phyloP scores from a whole-genome alignment of 2,113 vertebrate genomes.

The Anthoscopus minutus region DNA sequence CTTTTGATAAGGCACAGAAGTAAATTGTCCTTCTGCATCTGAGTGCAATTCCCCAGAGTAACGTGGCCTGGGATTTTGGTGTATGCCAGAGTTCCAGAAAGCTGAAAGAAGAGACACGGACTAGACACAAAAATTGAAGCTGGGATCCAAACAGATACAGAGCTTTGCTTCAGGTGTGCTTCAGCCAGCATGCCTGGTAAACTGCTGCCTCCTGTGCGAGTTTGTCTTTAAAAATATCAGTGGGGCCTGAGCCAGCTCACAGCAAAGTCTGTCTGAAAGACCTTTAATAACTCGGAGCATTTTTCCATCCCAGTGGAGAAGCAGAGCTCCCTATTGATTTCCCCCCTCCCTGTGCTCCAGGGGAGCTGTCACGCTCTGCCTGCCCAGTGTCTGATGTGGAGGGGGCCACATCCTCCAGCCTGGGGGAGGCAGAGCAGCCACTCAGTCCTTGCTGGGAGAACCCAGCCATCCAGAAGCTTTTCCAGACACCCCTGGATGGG shows the following conservation, averaged over 20 bases:
- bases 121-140: neutral
- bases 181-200: neutral
- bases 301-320: conserved; percentile 38
- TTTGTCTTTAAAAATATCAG: conserved; percentile 1
- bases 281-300: conserved; percentile 4
- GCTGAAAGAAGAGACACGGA: neutral
- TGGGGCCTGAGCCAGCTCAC: neutral
- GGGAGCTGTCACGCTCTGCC: conserved; percentile 1
- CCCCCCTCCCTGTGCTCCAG: neutral
- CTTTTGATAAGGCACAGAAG: neutral
- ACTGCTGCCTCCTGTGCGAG: neutral
- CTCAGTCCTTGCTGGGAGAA: neutral
- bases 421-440: neutral
- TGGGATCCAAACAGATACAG: neutral
- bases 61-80: neutral
- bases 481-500: neutral
- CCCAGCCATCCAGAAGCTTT: neutral
- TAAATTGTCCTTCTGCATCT: neutral
- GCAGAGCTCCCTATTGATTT: conserved; percentile 30
- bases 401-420: neutral
- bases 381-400: neutral
- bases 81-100: neutral
- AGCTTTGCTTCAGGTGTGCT: neutral
- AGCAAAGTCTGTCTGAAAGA: conserved; percentile 19
- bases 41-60: neutral